Evolutionary conservation across 2,113 vertebrate genomes (phyloP).

Genomic region (Oceanites oceanicus): DNA sequence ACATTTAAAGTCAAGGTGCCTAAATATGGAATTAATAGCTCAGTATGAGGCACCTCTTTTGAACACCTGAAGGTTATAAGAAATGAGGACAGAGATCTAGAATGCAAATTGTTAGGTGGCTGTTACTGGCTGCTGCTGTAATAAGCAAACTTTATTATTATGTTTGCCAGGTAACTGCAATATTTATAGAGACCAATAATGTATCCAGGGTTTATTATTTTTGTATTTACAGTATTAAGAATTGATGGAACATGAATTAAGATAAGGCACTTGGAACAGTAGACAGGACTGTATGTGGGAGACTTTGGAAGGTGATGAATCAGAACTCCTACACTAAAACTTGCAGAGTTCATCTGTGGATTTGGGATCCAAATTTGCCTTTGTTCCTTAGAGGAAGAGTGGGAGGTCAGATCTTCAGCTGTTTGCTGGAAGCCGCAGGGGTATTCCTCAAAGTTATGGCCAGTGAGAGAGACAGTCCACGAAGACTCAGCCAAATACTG

Average conservation of each 20-base stretch:
- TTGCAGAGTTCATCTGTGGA: neutral
- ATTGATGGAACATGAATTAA: neutral
- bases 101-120: conserved; percentile 16
- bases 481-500: neutral
- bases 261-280: neutral
- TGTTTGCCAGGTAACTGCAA: neutral
- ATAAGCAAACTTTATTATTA: conserved; percentile 13
- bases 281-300: neutral
- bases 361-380: neutral
- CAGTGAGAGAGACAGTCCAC: neutral
- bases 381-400: neutral
- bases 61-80: conserved; percentile 64
- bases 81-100: neutral
- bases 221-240: conserved; percentile 6
- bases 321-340: neutral
- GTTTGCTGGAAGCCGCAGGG: neutral
- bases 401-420: neutral
- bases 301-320: neutral
- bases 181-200: neutral
- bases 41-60: conserved; percentile 39
- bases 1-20: conserved; percentile 43
- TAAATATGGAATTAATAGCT: conserved; percentile 61
- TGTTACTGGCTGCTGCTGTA: neutral
- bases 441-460: neutral
- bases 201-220: neutral